Evolutionary conservation across 2,113 vertebrate genomes (phyloP).

Genomic region (Epinephelus moara): DNA sequence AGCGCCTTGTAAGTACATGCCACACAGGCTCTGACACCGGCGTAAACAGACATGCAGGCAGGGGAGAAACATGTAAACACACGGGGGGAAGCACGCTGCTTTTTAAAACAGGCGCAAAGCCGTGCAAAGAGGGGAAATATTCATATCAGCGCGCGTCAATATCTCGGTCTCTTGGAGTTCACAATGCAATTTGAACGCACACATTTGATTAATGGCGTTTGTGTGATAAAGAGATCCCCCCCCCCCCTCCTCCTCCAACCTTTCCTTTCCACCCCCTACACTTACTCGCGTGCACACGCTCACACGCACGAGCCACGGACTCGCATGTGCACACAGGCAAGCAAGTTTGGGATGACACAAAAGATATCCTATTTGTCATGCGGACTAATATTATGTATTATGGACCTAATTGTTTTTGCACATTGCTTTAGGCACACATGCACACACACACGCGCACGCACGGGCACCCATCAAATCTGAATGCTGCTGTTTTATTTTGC

Average conservation of each 20-base stretch:
- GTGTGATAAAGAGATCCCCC: constrained; percentile 44
- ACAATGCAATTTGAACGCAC: constrained; percentile 55
- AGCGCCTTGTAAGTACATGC: constrained; percentile 85
- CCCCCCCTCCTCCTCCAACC: too few relatives aligned
- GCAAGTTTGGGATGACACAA: constrained; percentile 64
- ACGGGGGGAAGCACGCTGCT: constrained; percentile 46
- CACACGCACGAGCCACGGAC: neutral
- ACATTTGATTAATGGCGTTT: constrained; percentile 68
- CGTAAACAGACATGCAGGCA: constrained; percentile 74
- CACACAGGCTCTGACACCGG: constrained; percentile 79
- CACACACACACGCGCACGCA: neutral
- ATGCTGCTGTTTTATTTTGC: constrained; percentile 78
- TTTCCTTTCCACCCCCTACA: neutral
- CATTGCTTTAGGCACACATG: constrained; percentile 54
- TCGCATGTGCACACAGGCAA: constrained; percentile 32
- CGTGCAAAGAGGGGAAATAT: constrained; percentile 72
- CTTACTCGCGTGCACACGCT: neutral
- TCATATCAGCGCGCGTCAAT: constrained; percentile 76
- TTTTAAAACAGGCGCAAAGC: constrained; percentile 50
- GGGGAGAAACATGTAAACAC: constrained; percentile 75
- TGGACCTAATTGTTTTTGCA: constrained; percentile 74
- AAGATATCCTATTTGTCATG: constrained; percentile 72
- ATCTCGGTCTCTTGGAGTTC: constrained; percentile 62
- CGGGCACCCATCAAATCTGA: constrained; percentile 61
- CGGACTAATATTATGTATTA: constrained; percentile 75